phyloP scores from a whole-genome alignment of 2,113 vertebrate species.

The Bufo bufo region DNA sequence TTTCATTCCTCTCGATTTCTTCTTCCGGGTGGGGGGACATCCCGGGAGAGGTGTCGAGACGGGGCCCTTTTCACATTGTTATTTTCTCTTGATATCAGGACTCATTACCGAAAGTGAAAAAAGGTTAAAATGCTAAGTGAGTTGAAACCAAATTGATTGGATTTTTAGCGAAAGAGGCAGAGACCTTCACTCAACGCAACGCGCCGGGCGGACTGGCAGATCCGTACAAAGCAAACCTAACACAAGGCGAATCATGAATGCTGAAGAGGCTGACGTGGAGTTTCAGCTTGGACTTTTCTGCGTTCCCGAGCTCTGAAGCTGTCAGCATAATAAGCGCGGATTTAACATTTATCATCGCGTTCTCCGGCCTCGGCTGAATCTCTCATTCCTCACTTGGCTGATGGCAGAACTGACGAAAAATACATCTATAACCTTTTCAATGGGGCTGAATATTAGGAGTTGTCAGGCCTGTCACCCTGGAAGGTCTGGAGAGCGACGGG shows the following conservation, averaged over 20 bases:
- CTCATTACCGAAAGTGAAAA: constrained; percentile 50
- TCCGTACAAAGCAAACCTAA: constrained; percentile 39
- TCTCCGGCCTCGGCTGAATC: neutral
- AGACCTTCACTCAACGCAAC: neutral
- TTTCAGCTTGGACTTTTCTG: neutral
- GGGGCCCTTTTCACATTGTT: constrained; percentile 37
- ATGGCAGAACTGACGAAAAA: neutral
- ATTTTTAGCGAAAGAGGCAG: constrained; percentile 37
- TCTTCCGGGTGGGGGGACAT: constrained; percentile 8
- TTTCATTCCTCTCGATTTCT: neutral
- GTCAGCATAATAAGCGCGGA: constrained; percentile 37
- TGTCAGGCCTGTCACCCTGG: neutral
- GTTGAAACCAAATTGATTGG: constrained; percentile 48
- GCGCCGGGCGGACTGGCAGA: constrained; percentile 23
- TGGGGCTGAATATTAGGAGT: neutral
- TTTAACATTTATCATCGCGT: constrained; percentile 5
- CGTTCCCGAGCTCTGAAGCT: constrained; percentile 41
- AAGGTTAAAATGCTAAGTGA: constrained; percentile 54
- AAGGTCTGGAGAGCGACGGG: no score
- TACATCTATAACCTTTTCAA: constrained; percentile 45
- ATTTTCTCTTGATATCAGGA: constrained; percentile 49
- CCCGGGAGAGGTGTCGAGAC: constrained; percentile 37
- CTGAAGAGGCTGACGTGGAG: constrained; percentile 22
- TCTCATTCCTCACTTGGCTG: neutral
- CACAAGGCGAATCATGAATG: constrained; percentile 36